A percentile compares a stretch with the other conserved stretches of the same genome.
Conservation (phyloP, 2,113 vertebrate genomes). For the Anoplopoma fimbria region DNA sequence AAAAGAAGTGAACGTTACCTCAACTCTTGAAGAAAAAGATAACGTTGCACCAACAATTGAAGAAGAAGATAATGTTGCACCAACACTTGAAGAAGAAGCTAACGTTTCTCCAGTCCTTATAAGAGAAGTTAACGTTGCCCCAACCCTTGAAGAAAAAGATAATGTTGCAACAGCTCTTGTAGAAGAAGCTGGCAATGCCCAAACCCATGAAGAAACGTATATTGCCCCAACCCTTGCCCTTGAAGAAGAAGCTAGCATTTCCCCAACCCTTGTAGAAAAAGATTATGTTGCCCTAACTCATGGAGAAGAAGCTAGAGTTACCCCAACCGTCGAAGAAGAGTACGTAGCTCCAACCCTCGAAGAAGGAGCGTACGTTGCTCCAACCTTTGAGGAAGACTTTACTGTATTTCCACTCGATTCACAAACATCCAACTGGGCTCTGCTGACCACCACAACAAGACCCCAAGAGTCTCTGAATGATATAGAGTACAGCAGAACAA, state of each 20-base stretch:
- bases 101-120: not conserved
- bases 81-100: not conserved
- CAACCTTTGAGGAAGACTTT: conserved; percentile 35
- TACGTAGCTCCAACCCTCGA: not conserved
- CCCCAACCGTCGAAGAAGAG: not conserved
- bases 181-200: not conserved
- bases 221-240: not conserved
- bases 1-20: not conserved
- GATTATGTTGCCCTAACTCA: not conserved
- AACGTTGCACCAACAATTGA: not conserved
- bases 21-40: not conserved
- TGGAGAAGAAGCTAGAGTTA: not conserved
- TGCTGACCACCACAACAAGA: conserved; percentile 47
- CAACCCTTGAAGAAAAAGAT: not conserved
- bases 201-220: not conserved
- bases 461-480: conserved; percentile 71
- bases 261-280: conserved; percentile 1
- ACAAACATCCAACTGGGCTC: conserved; percentile 65
- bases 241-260: not conserved
- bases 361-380: not conserved
- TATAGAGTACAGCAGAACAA: conserved; percentile 63
- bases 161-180: not conserved
- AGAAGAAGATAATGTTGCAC: not conserved
- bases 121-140: not conserved
- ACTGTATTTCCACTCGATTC: conserved; percentile 60